Percentiles rank a stretch among this genome's conserved stretches.
Evolutionary conservation across 30 jellyfish, hydroid and myxozoan species (phyloP).

Genomic region (Pelagia noctiluca): DNA sequence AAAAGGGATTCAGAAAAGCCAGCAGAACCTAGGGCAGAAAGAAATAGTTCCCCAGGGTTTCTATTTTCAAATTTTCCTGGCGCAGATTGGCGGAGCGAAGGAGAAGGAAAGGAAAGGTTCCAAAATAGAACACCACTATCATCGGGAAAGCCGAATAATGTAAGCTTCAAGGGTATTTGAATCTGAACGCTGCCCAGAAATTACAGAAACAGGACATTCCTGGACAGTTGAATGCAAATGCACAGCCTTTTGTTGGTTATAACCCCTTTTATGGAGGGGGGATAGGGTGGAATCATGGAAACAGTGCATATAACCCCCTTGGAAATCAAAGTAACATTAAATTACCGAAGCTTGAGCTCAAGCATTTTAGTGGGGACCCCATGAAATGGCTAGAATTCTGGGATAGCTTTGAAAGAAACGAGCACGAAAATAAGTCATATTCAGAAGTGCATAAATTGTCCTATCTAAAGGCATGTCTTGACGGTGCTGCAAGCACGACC

Average conservation of each 20-base stretch:
- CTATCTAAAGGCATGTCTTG: slow-evolving; percentile 46
- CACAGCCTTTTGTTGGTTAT: background rate
- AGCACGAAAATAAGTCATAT: slow-evolving; percentile 3
- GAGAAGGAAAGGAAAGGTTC: slow-evolving; percentile 3
- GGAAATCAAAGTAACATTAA: slow-evolving; percentile 6
- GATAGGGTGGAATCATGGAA: too few relatives aligned
- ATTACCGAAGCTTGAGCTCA: slow-evolving; percentile 30
- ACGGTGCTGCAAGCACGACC: slow-evolving; percentile 55
- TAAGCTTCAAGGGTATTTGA: background rate
- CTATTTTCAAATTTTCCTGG: slow-evolving; percentile 20
- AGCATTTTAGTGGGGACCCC: slow-evolving; percentile 48
- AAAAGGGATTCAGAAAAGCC: slow-evolving; percentile 1
- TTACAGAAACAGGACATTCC: background rate
- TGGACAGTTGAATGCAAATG: background rate
- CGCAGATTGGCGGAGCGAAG: slow-evolving; percentile 13
- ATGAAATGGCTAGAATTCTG: slow-evolving; percentile 49
- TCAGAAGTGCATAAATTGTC: slow-evolving; percentile 50
- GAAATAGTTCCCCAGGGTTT: slow-evolving; percentile 25
- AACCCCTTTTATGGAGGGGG: slow-evolving; percentile 31
- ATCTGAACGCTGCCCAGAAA: background rate
- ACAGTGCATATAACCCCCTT: background rate
- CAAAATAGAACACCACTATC: slow-evolving; percentile 7
- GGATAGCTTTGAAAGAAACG: slow-evolving; percentile 34
- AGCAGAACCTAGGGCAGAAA: too few relatives aligned
- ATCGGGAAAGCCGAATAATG: too few relatives aligned